Conservation (phyloP, 92 coral and sea anemone species). For the Zoanthus sociatus region DNA sequence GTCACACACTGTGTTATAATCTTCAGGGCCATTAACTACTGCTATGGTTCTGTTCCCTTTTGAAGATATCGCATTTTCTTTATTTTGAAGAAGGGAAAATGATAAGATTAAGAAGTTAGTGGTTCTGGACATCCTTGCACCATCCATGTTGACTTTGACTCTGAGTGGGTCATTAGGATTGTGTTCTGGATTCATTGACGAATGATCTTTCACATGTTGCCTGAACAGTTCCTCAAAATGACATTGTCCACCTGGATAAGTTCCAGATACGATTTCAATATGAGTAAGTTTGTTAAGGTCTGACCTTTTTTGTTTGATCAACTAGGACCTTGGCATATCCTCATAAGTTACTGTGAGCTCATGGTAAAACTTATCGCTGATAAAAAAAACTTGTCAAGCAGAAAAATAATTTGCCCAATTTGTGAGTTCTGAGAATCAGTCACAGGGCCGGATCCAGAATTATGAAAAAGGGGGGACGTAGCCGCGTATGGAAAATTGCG, state of each 20-base stretch:
- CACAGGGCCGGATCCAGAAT: background rate
- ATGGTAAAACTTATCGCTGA: constrained; percentile 10
- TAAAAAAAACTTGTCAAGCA: too few relatives aligned
- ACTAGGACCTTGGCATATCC: constrained; percentile 26
- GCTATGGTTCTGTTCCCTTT: constrained; percentile 69
- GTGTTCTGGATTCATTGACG: constrained; percentile 32
- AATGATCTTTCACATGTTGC: constrained; percentile 35
- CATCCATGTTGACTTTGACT: constrained; percentile 26
- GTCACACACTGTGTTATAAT: constrained; percentile 57
- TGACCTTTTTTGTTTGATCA: constrained; percentile 33
- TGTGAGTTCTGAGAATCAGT: background rate
- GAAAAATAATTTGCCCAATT: too few relatives aligned
- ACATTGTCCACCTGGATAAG: constrained; percentile 37
- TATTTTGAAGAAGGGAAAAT: constrained; percentile 63
- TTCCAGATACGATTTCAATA: constrained; percentile 19
- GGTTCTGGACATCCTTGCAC: constrained; percentile 35
- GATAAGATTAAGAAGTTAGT: constrained; percentile 44
- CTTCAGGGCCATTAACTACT: constrained; percentile 74
- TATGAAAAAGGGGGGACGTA: too few relatives aligned
- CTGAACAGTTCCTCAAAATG: constrained; percentile 26
- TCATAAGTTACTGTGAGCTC: constrained; percentile 15
- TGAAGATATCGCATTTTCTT: constrained; percentile 66
- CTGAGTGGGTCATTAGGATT: constrained; percentile 14
- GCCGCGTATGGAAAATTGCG: too few relatives aligned
- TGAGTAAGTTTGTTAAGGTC: constrained; percentile 36